A percentile compares a stretch with the other conserved stretches of the same genome.
Conservation (phyloP, 1,140 invertebrate species). For the Leptinotarsa defecta region DNA sequence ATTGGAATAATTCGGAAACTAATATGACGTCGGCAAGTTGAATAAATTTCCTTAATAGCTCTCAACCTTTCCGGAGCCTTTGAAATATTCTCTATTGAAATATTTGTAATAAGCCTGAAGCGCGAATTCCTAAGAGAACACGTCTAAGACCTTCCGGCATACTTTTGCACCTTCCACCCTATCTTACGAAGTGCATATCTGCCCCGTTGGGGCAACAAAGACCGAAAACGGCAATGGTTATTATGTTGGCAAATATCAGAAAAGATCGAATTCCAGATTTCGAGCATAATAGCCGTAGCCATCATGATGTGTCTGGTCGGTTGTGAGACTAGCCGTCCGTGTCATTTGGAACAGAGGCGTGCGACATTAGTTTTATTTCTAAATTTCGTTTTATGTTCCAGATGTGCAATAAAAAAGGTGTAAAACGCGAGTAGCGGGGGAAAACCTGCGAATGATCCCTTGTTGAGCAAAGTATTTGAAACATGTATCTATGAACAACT, state of each 20-base stretch:
- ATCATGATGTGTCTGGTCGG: slow-evolving; percentile 34
- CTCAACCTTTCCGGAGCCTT: not conserved
- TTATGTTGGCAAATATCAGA: slow-evolving; percentile 17
- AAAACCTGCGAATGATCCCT: too few relatives aligned
- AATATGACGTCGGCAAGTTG: too few relatives aligned
- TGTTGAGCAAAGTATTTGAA: too few relatives aligned
- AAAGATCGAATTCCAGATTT: slow-evolving; percentile 24
- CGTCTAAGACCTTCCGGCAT: not conserved
- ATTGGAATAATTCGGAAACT: too few relatives aligned
- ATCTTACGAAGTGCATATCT: slow-evolving; percentile 19
- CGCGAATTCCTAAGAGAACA: not conserved
- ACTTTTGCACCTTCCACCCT: not conserved
- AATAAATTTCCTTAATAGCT: too few relatives aligned
- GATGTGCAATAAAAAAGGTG: too few relatives aligned
- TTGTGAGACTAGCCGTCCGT: slow-evolving; percentile 22
- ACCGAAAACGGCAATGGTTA: slow-evolving; percentile 19
- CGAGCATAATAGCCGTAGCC: slow-evolving; percentile 30
- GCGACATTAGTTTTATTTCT: not conserved
- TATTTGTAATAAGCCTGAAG: not conserved
- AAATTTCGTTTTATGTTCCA: too few relatives aligned
- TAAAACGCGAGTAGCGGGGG: too few relatives aligned
- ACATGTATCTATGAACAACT: too few relatives aligned
- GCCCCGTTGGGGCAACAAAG: not conserved
- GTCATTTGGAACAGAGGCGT: slow-evolving; percentile 23
- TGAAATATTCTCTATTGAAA: not conserved